Percentiles rank a stretch among this genome's conserved stretches.
Evolutionary conservation across 2,797 vertebrate species (phyloP).

Genomic region (Tapera naevia): DNA sequence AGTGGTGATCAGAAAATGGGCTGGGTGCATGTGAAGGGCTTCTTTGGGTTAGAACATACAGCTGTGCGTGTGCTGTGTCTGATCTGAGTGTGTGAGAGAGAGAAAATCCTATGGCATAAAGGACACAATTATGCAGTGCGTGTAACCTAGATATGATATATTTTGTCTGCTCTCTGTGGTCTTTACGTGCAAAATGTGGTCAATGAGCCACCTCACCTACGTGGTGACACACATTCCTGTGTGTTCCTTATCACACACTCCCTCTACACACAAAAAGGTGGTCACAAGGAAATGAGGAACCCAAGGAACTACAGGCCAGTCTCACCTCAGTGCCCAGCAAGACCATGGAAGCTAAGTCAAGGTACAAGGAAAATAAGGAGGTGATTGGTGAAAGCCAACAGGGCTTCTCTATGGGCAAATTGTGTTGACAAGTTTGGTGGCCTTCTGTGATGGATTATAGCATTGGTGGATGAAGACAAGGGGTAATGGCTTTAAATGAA

Average conservation of each 20-base stretch:
- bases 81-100: not conserved
- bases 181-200: rapidly evolving
- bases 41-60: not conserved
- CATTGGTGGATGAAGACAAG: too few relatives aligned
- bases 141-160: rapidly evolving
- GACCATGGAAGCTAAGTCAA: too few relatives aligned
- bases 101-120: not conserved
- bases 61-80: rapidly evolving
- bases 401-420: too few relatives aligned
- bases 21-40: rapidly evolving
- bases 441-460: too few relatives aligned
- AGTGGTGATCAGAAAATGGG: not conserved
- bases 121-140: rapidly evolving
- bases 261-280: rapidly evolving
- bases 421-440: too few relatives aligned
- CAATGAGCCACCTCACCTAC: not conserved
- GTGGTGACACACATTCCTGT: rapidly evolving
- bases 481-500: too few relatives aligned
- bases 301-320: too few relatives aligned
- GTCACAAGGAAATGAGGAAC: too few relatives aligned
- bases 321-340: too few relatives aligned
- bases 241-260: not conserved
- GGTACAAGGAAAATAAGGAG: too few relatives aligned
- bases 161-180: not conserved
- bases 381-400: too few relatives aligned